Conservation (phyloP, 2,797 vertebrate species). For the Propithecus perrieri region DNA sequence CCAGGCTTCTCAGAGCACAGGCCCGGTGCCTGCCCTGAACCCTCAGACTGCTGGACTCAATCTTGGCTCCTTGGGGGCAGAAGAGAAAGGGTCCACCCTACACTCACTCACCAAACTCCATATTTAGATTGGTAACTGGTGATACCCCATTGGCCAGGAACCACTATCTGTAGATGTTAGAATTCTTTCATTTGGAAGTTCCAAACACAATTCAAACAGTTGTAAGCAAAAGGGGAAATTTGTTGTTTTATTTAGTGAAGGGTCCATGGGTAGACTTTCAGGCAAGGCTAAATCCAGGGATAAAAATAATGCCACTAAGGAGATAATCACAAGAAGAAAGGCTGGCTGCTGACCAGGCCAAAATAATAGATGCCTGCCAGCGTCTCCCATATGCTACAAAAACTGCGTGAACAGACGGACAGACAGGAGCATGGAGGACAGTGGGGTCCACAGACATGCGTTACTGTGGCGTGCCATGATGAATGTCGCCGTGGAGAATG, state of each 20-base stretch:
- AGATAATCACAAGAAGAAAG: not conserved
- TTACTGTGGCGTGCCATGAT: not conserved
- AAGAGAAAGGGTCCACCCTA: not conserved
- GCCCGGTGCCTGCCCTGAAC: no score
- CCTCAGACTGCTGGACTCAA: not conserved
- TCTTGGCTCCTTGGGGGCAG: not conserved
- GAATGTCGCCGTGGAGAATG: not conserved
- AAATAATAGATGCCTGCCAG: not conserved
- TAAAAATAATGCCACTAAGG: constrained; percentile 14
- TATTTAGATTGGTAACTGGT: not conserved
- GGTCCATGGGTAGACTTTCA: not conserved
- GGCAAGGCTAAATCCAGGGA: not conserved
- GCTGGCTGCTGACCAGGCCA: not conserved
- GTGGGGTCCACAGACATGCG: not conserved
- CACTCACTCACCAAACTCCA: not conserved
- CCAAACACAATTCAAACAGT: not conserved
- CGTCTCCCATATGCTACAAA: not conserved
- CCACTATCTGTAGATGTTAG: not conserved
- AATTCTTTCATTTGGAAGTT: not conserved
- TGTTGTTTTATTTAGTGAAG: not conserved
- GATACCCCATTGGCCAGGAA: not conserved
- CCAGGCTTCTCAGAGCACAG: not conserved
- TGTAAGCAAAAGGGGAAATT: not conserved
- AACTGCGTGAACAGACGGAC: not conserved
- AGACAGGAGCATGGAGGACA: not conserved